Evolutionary conservation across 2,797 vertebrate species (phyloP), one percentile per base, ranked within the genome.

Genomic region (Uromys caudimaculatus): DNA sequence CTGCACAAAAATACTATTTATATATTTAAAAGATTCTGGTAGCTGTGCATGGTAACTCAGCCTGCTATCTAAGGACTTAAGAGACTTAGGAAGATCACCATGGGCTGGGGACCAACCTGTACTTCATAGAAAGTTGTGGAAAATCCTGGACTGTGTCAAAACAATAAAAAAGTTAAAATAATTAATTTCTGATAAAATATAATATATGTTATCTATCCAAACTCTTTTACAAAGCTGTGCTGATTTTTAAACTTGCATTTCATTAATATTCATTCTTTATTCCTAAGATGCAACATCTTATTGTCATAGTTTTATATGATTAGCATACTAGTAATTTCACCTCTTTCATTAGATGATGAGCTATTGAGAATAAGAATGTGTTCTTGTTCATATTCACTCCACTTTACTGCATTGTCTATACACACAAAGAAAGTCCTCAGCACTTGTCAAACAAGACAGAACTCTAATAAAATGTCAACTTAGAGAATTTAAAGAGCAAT

Each of bases 381-480:
- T 10, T 84, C n/a, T 77, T 86, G 95, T 64, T 81, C 1, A 71
- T 58, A 75, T 47, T 19, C n/a, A 41, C 58, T 77, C 7, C 27
- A 94, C 60, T 75, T 91, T 90, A 41, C 52, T 54, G 35, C 23
- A 67, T 58, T 60, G 32, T 13, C 38, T 81, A 60, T 11, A 60
- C 32, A 2, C 24, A 96, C 14, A 94, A 94, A 82, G 16, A 91
- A 85, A 85, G 19, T 71, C 67, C 3, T 77, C n/a, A 84, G 2
- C 41, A 21, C 41, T 92, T 89, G 82, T 14, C 38, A 93, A 95
- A 71, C 11, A 90, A 85, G n/a, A 60, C 44, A 93, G 64, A 93
- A 89, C 12, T 93, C 73, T 88, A 79, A 82, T 58, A 73, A 82
- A 94, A 90, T 2, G n/a, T 62, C 32, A 60, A 44, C 50, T 93